Conservation (phyloP, 2,888 invertebrate species). For the Gastrophysa polygoni region DNA sequence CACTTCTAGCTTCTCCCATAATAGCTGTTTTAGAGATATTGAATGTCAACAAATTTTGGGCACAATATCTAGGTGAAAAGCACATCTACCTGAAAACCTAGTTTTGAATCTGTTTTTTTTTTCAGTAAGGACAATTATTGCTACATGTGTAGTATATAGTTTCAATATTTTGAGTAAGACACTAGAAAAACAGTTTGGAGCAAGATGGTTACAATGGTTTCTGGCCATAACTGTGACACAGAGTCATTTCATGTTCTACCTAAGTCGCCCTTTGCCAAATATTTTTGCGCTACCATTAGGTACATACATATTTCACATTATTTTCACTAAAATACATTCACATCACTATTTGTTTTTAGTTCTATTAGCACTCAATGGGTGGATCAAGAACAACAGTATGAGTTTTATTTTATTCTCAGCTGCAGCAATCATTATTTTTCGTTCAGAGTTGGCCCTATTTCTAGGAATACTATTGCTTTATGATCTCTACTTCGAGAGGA, state of each 20-base stretch:
- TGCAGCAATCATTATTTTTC: conserved; percentile 85
- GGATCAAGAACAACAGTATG: conserved; percentile 78
- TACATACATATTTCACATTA: conserved; percentile 50
- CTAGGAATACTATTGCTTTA: conserved; percentile 84
- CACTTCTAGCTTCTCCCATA: conserved; percentile 78
- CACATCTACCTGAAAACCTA: not conserved
- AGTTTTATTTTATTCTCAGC: conserved; percentile 85
- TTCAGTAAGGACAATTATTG: conserved; percentile 83
- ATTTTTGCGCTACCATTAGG: conserved; percentile 91
- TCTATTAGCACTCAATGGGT: conserved; percentile 81
- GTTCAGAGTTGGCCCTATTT: conserved; percentile 86
- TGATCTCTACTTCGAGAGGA: conserved; percentile 74
- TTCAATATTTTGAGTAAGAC: conserved; percentile 77
- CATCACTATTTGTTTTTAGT: conserved; percentile 66
- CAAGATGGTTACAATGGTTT: conserved; percentile 80
- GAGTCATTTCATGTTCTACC: conserved; percentile 98
- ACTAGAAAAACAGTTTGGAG: conserved; percentile 79
- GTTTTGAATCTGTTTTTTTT: too few species aligned
- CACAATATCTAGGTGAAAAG: conserved; percentile 83
- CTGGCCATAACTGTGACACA: conserved; percentile 86
- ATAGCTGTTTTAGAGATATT: conserved; percentile 70
- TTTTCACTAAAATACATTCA: not conserved
- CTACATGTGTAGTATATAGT: conserved; percentile 74
- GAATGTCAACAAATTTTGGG: conserved; percentile 81
- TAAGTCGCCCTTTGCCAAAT: conserved; percentile 93